These are phyloP conservation scores for Gastrophryne carolinensis DNA, from an alignment of 2,797 vertebrate species.

Conservation along the genomic window DNA sequence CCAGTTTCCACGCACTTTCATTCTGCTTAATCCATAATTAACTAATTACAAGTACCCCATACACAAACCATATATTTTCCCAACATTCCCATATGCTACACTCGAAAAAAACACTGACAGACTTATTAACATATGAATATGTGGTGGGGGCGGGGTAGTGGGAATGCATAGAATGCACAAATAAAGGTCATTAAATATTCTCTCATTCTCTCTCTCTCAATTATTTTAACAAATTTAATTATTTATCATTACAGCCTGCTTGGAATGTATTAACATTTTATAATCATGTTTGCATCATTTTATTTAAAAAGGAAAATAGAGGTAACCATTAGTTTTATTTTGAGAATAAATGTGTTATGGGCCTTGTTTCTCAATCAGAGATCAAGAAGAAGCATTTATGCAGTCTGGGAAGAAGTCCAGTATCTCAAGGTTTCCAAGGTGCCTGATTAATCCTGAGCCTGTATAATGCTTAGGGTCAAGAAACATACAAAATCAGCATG, in stretches of 20 bases:
- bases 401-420: no score
- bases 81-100: conserved; percentile 37
- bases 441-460: no score
- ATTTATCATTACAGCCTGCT: neutral
- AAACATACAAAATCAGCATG: no score
- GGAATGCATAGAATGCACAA: conserved; percentile 11
- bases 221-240: conserved; percentile 30
- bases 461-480: no score
- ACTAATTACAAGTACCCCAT: conserved; percentile 48
- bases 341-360: no score
- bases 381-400: no score
- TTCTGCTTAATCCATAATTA: conserved; percentile 48
- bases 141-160: neutral
- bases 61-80: conserved; percentile 49
- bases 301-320: no score
- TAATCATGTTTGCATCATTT: neutral
- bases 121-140: conserved; percentile 45
- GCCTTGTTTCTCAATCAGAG: no score
- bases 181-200: conserved; percentile 34
- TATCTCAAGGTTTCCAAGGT: no score
- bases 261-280: no score
- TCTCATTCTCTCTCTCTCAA: conserved; percentile 22
- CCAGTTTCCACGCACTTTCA: conserved; percentile 29
- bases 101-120: conserved; percentile 29
- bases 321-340: no score